Evolutionary conservation across 2,888 invertebrate species (phyloP).

Genomic region (Agrypnus murinus): DNA sequence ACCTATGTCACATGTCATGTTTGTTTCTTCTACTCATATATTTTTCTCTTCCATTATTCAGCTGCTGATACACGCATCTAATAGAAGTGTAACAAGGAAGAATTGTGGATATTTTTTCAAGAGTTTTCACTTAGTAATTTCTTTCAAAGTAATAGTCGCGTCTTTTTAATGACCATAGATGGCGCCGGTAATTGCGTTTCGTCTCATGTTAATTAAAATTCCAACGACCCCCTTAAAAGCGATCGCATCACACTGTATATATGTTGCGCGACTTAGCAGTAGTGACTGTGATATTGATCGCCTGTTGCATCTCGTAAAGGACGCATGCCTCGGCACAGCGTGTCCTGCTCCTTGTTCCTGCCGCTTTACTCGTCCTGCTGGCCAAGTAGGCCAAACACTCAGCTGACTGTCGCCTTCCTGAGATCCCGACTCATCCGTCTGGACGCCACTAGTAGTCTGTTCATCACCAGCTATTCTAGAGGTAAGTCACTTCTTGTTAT

Average conservation of each 20-base stretch:
- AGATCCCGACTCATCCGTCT: conserved; percentile 33
- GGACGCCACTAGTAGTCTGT: conserved; percentile 29
- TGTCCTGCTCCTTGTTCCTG: conserved; percentile 62
- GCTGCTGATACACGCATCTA: no score
- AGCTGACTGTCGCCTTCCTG: conserved; percentile 56
- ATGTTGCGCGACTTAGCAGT: conserved; percentile 39
- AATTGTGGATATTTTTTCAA: no score
- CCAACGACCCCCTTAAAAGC: conserved; percentile 42
- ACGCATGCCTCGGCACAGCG: conserved; percentile 62
- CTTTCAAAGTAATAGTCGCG: neutral
- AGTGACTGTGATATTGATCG: conserved; percentile 65
- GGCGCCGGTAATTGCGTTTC: conserved; percentile 44
- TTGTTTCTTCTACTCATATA: no score
- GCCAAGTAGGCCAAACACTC: conserved; percentile 58
- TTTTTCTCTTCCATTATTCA: no score
- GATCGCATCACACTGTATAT: conserved; percentile 50
- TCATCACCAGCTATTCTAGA: conserved; percentile 14
- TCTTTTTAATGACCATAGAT: conserved; percentile 35
- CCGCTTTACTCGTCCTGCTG: conserved; percentile 55
- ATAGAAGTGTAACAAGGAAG: no score
- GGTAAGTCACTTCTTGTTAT: conserved; percentile 21
- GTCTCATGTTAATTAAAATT: conserved; percentile 50
- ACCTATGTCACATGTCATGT: no score
- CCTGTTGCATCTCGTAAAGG: conserved; percentile 63
- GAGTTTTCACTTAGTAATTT: no score